Base-by-base conservation (phyloP, 1,140 invertebrate species). In the Yoshiicerus persimilis region DNA sequence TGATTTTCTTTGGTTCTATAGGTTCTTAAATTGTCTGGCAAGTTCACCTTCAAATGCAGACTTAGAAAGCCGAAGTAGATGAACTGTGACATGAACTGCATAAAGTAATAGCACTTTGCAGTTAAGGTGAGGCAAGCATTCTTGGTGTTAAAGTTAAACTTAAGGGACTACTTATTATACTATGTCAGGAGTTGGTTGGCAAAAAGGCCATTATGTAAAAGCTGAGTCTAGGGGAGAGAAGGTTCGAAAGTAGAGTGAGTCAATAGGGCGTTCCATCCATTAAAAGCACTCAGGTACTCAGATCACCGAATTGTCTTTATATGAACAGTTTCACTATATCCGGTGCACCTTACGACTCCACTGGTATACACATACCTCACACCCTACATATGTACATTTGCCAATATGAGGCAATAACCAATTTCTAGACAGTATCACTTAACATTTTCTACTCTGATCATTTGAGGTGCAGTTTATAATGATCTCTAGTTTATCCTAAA, bases 191-290 rank as follows among this genome's bases (percentile, higher is more conserved):
- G n/a, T n/a, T n/a, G n/a, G n/a, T n/a, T n/a, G n/a, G n/a, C n/a
- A 56, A 56, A 56, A 56, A n/a, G 47, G 47, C 47, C 47, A 56
- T 56, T 56, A 5, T n/a, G 6, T 30, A n/a, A 64, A 41, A 41
- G 41, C 41, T 70, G 47, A n/a, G 47, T n/a, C 13, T 56, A 16
- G 47, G 47, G 47, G 47, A n/a, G 47, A 56, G 47, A 56, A 16
- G 20, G 47, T 56, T n/a, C 16, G 32, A 80, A 80, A 80, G 34
- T 80, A 20, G 75, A 80, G 75, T 80, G 75, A 80, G 75, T 80
- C 75, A 80, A 80, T 80, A 80, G 75, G 75, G 75, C 75, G 75
- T 80, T 80, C n/a, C 75, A 80, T 80, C 75, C 75, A 80, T 34
- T 80, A 80, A 80, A 80, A 80, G 34, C 75, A 80, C 75, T 80